Evolutionary conservation across 2,113 vertebrate species (phyloP).

Genomic region (Eptatretus burgeri): DNA sequence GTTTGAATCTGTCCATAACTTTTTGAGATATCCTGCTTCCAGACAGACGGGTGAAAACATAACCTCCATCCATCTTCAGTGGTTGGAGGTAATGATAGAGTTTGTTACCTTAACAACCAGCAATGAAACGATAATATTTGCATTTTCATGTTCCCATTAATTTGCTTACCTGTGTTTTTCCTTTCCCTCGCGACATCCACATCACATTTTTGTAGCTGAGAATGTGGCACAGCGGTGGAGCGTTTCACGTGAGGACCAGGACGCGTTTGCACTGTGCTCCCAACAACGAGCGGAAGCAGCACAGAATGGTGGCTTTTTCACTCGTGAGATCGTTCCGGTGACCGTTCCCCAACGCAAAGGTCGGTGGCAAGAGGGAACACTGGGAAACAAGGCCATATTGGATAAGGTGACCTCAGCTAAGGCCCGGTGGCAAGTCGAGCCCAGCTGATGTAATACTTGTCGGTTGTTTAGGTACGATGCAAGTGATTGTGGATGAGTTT

Average conservation of each 20-base stretch:
- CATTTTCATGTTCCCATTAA: too few relatives aligned
- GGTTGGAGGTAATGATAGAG: too few relatives aligned
- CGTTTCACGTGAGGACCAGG: constrained; percentile 47
- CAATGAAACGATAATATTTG: too few relatives aligned
- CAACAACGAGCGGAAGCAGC: constrained; percentile 50
- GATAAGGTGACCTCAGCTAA: too few relatives aligned
- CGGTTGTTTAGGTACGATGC: constrained; percentile 29
- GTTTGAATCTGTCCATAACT: too few relatives aligned
- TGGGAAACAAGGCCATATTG: background rate
- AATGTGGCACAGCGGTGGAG: constrained; percentile 68
- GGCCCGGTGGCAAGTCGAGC: too few relatives aligned
- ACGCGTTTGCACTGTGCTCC: constrained; percentile 36
- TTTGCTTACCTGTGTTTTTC: too few relatives aligned
- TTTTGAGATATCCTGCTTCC: too few relatives aligned
- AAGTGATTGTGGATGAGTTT: constrained; percentile 54
- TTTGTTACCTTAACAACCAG: too few relatives aligned
- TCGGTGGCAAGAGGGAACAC: constrained; percentile 2
- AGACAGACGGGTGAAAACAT: too few relatives aligned
- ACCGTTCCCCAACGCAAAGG: constrained; percentile 53
- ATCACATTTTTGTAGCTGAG: constrained; percentile 29
- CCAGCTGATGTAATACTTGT: background rate
- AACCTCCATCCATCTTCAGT: too few relatives aligned
- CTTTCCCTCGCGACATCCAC: background rate
- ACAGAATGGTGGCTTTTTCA: constrained; percentile 57
- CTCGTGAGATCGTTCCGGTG: constrained; percentile 61